Conservation (phyloP, 2,797 vertebrate species). For the Mareca strepera region DNA sequence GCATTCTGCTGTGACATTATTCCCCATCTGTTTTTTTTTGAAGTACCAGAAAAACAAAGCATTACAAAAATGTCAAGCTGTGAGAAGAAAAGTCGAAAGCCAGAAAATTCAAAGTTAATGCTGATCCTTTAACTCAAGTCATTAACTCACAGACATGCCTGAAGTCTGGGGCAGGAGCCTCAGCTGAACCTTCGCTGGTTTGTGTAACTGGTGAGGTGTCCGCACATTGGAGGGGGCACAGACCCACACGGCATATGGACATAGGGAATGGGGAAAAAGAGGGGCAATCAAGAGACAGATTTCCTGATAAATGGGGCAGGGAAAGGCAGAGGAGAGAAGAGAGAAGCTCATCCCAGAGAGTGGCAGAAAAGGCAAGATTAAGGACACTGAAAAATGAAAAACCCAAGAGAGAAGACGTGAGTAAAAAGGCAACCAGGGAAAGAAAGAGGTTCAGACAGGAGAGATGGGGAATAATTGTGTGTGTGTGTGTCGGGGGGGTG, state of each 20-base stretch:
- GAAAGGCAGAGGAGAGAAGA: background rate
- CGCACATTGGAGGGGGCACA: background rate
- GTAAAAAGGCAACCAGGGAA: background rate
- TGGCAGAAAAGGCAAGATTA: background rate
- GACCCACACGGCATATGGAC: background rate
- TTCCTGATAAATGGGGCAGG: background rate
- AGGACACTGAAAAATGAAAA: background rate
- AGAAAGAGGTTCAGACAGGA: background rate
- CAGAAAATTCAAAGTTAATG: slow-evolving; percentile 50
- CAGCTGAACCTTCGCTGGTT: background rate
- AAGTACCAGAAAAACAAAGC: slow-evolving; percentile 43
- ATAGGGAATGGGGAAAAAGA: background rate
- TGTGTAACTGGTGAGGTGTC: background rate
- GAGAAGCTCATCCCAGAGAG: background rate
- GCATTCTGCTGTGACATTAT: background rate
- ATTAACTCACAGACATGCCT: slow-evolving; percentile 45
- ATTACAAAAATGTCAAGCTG: slow-evolving; percentile 50
- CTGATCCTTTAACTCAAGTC: slow-evolving; percentile 59
- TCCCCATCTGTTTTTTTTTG: background rate
- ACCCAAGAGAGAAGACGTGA: background rate
- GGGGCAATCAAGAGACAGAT: background rate
- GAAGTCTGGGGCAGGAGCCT: slow-evolving; percentile 35
- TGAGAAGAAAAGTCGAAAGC: slow-evolving; percentile 52
- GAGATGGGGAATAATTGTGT: background rate
- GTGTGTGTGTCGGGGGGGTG: no score